Conservation (phyloP, 1,140 invertebrate genomes). For the Teleogryllus occipitalis region DNA sequence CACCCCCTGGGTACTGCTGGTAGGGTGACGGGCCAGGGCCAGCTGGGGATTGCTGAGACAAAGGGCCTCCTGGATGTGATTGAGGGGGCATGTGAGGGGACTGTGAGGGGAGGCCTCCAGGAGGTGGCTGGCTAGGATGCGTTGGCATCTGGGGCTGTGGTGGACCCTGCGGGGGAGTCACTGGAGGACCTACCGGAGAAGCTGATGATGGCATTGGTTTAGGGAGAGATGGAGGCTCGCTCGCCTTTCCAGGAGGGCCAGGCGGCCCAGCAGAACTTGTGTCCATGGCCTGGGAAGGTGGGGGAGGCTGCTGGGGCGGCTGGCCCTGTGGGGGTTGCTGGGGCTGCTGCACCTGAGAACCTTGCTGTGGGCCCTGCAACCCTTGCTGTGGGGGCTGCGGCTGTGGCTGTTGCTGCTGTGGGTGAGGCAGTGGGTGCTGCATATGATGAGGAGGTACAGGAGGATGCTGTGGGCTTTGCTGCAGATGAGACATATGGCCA, state of each 20-base stretch:
- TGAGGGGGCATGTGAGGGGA: not conserved
- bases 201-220: not conserved
- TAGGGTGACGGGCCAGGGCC: not conserved
- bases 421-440: conserved; percentile 23
- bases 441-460: conserved; percentile 23
- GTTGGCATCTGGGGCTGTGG: conserved; percentile 16
- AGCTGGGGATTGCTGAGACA: conserved; percentile 1
- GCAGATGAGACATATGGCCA: not conserved
- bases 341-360: conserved; percentile 7
- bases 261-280: not conserved
- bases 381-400: not conserved
- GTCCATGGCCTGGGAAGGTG: conserved; percentile 6
- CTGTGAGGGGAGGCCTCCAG: conserved; percentile 6
- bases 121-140: not conserved
- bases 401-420: conserved; percentile 26
- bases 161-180: conserved; percentile 8
- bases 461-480: conserved; percentile 14
- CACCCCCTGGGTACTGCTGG: not conserved
- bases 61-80: not conserved
- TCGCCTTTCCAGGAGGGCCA: not conserved
- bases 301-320: conserved; percentile 8
- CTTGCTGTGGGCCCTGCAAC: not conserved
- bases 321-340: not conserved
- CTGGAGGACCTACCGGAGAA: not conserved
- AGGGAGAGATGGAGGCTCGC: conserved; percentile 2